Conservation (phyloP, 1,140 invertebrate genomes). For the Diorhabda carinulata region DNA sequence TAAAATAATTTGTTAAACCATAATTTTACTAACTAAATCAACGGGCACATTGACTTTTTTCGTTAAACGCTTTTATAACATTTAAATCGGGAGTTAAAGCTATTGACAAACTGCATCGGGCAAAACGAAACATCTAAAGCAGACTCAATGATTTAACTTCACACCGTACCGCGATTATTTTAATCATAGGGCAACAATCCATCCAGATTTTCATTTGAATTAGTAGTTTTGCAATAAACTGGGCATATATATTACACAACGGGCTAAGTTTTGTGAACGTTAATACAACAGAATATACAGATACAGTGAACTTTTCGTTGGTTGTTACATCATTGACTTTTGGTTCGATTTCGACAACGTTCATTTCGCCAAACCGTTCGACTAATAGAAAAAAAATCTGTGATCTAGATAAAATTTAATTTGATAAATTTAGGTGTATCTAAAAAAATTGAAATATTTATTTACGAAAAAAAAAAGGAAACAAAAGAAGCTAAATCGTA, state of each 20-base stretch:
- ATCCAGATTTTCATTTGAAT: constrained; percentile 25
- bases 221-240: constrained; percentile 33
- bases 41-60: constrained; percentile 23
- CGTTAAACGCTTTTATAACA: constrained; percentile 5
- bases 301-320: constrained; percentile 19
- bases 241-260: constrained; percentile 36
- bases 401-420: constrained; percentile 34
- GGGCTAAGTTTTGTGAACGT: constrained; percentile 38
- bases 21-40: constrained; percentile 19
- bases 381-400: constrained; percentile 27
- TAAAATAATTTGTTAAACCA: constrained; percentile 14
- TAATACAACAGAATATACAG: constrained; percentile 33
- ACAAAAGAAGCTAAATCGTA: constrained; percentile 34
- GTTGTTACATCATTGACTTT: constrained; percentile 15
- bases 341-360: constrained; percentile 17
- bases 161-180: constrained; percentile 17
- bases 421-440: constrained; percentile 39
- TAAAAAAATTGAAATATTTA: constrained; percentile 33
- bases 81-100: constrained; percentile 32
- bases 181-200: constrained; percentile 29
- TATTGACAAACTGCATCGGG: constrained; percentile 40
- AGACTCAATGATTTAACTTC: constrained; percentile 41
- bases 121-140: constrained; percentile 34
- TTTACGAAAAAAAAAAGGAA: constrained; percentile 22
- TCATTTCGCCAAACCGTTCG: constrained; percentile 5